Evolutionary conservation across 2,888 invertebrate species (phyloP), one percentile per base, ranked within the genome.

Genomic region (Aquatica leii): DNA sequence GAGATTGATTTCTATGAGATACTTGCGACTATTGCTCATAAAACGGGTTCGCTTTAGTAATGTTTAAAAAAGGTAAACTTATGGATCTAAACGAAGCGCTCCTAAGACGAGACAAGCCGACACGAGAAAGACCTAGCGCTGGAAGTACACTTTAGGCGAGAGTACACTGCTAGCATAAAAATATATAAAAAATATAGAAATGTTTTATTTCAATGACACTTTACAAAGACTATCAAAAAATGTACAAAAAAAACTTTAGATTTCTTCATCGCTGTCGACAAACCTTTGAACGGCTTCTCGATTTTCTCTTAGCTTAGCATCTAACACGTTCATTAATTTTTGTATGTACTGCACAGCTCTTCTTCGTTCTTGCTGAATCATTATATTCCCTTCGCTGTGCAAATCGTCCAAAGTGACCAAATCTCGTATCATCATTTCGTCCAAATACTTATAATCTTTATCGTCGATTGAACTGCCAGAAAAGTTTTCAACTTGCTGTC

Each of bases 391-490:
- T 9, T 34, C 14, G 1, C 52, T 48, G 1, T 69, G 67, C 15
- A 69, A 68, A 9, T 54, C 48, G 21, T 66, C 65, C 43, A 71
- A 50, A 24, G 56, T 35, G 15, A 59, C 51, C 9, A 60, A 60
- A 18, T 41, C 67, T 6, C 67, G 17, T 18, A 62, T 37, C 46
- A 71, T 52, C 52, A 66, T 69, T 59, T 71, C 71, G 18, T 71
- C 67, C 8, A 71, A 58, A 50, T 65, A 69, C 46, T 65, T 61
- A 35, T 68, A 71, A 20, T 68, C 59, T 17, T 62, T 56, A 43
- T 65, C 69, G 34, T 65, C 53, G 9, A 34, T 56, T 0, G 56
- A 46, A 18, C 34, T 24, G 2, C 62, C 62, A 5, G 62, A 62
- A 57, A 62, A 62, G 17, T 62, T 56, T 52, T 62, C 62, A 35